Evolutionary conservation across 2,113 vertebrate genomes (phyloP).

Genomic region (Mesocricetus auratus): DNA sequence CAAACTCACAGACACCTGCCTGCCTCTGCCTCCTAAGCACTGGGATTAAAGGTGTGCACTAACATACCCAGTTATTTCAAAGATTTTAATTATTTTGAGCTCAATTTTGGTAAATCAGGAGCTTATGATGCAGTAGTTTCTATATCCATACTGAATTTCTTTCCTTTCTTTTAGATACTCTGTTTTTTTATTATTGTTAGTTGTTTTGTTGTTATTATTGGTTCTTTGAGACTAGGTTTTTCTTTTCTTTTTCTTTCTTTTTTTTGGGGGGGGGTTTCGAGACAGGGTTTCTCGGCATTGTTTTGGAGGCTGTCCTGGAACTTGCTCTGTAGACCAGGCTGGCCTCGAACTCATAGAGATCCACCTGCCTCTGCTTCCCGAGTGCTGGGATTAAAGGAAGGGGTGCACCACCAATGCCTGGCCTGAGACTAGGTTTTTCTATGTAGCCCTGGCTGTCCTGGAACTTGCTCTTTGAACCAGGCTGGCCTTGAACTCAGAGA

Average conservation of each 20-base stretch:
- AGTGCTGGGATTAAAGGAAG: too few species aligned
- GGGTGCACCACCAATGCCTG: too few species aligned
- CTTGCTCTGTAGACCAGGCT: too few species aligned
- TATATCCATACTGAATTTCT: not conserved
- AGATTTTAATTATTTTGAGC: not conserved
- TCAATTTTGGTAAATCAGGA: not conserved
- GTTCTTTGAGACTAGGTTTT: too few species aligned
- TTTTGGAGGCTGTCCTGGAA: too few species aligned
- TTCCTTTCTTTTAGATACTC: not conserved
- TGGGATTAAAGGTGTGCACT: not conserved
- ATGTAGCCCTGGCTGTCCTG: not conserved
- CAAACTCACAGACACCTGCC: too few species aligned
- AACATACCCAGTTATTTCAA: not conserved
- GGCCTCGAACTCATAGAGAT: too few species aligned
- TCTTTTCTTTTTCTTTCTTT: too few species aligned
- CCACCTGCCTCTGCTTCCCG: too few species aligned
- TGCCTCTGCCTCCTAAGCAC: too few species aligned
- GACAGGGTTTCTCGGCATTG: too few species aligned
- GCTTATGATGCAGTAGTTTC: constrained; percentile 41
- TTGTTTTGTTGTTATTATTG: not conserved
- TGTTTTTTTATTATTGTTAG: not conserved
- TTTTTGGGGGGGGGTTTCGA: too few species aligned
- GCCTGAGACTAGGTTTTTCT: not conserved
- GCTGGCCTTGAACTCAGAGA: not conserved
- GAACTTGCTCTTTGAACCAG: not conserved